Base-by-base conservation (phyloP, 2,113 vertebrate species). In the Trematocara marginatum region DNA sequence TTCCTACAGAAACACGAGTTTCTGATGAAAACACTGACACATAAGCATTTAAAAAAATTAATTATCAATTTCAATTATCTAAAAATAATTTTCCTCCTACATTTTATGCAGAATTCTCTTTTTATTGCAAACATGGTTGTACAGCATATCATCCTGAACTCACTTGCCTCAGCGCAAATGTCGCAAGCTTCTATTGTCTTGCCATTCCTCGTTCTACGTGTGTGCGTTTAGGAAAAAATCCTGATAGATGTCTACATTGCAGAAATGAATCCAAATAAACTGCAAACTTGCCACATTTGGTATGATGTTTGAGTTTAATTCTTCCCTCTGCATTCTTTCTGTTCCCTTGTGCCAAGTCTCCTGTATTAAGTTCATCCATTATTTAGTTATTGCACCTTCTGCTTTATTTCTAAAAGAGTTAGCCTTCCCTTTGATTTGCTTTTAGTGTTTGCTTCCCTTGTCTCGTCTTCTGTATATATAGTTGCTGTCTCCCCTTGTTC, bases 171-270 rank as follows among this genome's bases (percentile, higher is more conserved):
- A 11, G 42, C 26, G 0, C 38, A 59, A 12, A 80, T 59, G 35
- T 20, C 0, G 0, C 16, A 47, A 26, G 1, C 23, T 45, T 1
- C 18, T 29, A 42, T 71, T 23, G 7, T 26, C 66, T 26, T 26
- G n/a, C 40, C 12, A 26, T 45, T 42, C 7, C 7, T 69, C 13
- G 0, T 29, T 74, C 69, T 74, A 18, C 6, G 4, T 64, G 59
- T 64, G 59, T 64, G 59, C 4, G 4, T 38, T 69, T 69, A 69
- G n/a, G 35, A 13, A 12, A 23, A 23, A 9, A 15, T 42, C n/a
- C 64, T 42, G 35, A 23, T 4, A 42, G 7, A 69, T 42, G 64
- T 69, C n/a, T 69, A 23, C 64, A 2, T 40, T 2, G 34, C 35
- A 66, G 10, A 66, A 66, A 38, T 38, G 0, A 20, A 64, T n/a